These are phyloP conservation scores for Lithophane leautieri DNA, from an alignment of 2,888 invertebrate genomes.

Conservation along the genomic window DNA sequence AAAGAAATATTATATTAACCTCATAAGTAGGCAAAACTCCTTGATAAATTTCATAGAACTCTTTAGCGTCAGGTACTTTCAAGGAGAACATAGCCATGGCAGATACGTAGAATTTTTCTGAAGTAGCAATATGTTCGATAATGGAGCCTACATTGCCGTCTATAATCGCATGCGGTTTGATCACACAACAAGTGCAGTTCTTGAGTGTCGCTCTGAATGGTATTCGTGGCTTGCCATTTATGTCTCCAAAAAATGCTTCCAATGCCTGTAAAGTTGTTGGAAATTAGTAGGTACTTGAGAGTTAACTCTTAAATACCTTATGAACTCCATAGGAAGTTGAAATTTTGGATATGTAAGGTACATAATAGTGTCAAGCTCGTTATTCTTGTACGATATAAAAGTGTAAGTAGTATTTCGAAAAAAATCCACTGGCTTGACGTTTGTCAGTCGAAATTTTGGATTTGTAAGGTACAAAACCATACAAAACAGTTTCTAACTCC, in stretches of 20 bases:
- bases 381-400: too few species aligned
- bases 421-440: too few species aligned
- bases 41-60: slow-evolving; percentile 97
- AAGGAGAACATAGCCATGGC: slow-evolving; percentile 95
- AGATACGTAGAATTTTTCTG: slow-evolving; percentile 93
- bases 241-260: slow-evolving; percentile 81
- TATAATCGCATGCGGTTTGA: slow-evolving; percentile 96
- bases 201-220: slow-evolving; percentile 89
- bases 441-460: too few species aligned
- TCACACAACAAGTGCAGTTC: slow-evolving; percentile 94
- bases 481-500: too few species aligned
- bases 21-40: slow-evolving; percentile 94
- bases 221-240: slow-evolving; percentile 78
- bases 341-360: too few species aligned
- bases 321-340: too few species aligned
- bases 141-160: slow-evolving; percentile 94
- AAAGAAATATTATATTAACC: slow-evolving; percentile 80
- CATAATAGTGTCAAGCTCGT: too few species aligned
- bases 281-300: not conserved
- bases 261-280: slow-evolving; percentile 71
- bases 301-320: too few species aligned
- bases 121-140: slow-evolving; percentile 92
- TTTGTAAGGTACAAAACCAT: too few species aligned
- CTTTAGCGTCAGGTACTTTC: slow-evolving; percentile 94
- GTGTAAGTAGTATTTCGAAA: too few species aligned